Evolutionary conservation across 2,113 vertebrate genomes (phyloP), one percentile per base, ranked within the genome.

Genomic region (Narcine bancroftii): DNA sequence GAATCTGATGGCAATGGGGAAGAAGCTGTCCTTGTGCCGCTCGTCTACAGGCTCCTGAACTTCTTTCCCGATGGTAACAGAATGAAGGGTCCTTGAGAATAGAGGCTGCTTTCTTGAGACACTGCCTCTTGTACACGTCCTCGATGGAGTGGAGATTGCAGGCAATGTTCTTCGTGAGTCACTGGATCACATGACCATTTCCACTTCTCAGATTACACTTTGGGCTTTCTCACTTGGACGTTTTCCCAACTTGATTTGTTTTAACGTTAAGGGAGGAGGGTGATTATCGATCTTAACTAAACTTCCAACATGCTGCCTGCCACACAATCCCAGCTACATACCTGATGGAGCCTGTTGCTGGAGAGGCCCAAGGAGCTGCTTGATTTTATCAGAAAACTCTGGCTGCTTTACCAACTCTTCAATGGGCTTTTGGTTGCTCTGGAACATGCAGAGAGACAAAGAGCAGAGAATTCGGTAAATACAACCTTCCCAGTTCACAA

Each of bases 401-500:
- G 98, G 98, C 81, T 98, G 98, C 91, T 98, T 99, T 93, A 98
- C 96, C 81, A 99, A 89, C 33, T 99, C 98, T 92, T 99, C 98
- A n/a, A 87, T 87, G 0, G 98, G 96, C 0, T 97, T 97, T 93
- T 98, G 97, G 93, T 95, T 96, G 26, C 97, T 97, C 72, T 97
- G 97, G 24, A 96, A 97, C 0, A 96, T 97, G 96, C 96, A 93
- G n/a, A 39, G 17, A 63, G 9, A 83, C 39, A 92, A 13, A 94
- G 92, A 71, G 15, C 92, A 15, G 0, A 45, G 2, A 4, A 21
- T 33, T 76, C 26, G 69, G 19, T 69, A 47, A 73, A 39, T n/a
- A 33, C 33, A 87, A 3, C 26, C 6, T 2, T 60, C 81, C 24
- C 50, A 19, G 15, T 60, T 17, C n/a, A 17, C 9, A 60, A 81